A percentile compares a stretch with the other conserved stretches of the same genome.
Conservation (phyloP, 2,113 vertebrate genomes). For the Pycnonotus jocosus region DNA sequence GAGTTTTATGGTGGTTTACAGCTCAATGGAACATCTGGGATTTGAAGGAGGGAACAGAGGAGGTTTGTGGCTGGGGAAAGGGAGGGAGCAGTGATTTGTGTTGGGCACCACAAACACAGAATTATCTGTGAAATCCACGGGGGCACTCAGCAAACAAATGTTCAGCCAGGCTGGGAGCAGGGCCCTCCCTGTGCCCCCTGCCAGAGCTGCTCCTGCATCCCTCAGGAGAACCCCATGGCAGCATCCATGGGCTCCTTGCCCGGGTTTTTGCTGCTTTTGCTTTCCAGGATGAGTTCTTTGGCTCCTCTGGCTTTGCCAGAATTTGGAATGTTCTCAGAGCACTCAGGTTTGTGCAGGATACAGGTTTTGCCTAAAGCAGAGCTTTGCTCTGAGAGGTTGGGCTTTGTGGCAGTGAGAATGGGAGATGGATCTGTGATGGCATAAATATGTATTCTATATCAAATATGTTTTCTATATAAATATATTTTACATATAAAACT, state of each 20-base stretch:
- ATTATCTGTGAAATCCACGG: neutral
- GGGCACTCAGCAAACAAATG: neutral
- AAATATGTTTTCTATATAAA: too few species aligned
- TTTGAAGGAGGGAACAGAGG: slow-evolving; percentile 13
- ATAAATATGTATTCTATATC: neutral
- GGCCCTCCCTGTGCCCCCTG: accelerated
- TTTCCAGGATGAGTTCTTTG: neutral
- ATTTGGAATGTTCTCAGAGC: neutral
- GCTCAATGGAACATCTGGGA: slow-evolving; percentile 66
- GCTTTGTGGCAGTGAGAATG: neutral
- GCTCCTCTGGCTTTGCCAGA: neutral
- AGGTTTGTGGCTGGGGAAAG: neutral
- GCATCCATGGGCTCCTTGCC: accelerated
- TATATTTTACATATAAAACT: too few species aligned
- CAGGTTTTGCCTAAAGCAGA: neutral
- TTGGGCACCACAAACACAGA: neutral
- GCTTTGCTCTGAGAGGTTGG: neutral
- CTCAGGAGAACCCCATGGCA: accelerated
- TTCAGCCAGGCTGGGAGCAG: accelerated
- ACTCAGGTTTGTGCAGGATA: neutral
- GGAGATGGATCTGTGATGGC: neutral
- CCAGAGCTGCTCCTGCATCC: accelerated
- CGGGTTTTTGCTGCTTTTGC: accelerated
- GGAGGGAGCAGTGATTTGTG: neutral
- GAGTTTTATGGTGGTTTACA: slow-evolving; percentile 46